Evolutionary conservation across 2,888 invertebrate genomes (phyloP), one percentile per base, ranked within the genome.

Genomic region (Apocheima hispidaria): DNA sequence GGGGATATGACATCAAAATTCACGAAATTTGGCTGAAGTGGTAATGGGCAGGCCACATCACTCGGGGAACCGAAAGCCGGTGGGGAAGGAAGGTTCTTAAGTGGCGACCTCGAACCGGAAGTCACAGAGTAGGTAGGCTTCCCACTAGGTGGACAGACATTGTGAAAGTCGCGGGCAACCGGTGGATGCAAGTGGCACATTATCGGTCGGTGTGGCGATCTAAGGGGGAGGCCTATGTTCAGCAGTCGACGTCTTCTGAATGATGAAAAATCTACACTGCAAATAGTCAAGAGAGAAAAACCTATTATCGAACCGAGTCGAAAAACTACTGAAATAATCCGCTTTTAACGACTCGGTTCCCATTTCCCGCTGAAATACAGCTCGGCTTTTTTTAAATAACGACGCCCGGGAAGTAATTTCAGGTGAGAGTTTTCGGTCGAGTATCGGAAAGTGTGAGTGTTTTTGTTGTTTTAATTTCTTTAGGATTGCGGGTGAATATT

Each of bases 301-400:
- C 40, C 21, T 26, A 40, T 26, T 52, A 43, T 20, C 38, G n/a
- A 54, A 56, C 35, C 44, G 12, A 41, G 30, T 41, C 21, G 69
- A 68, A 73, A 73, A 77, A 79, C 78, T 75, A 78, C 68, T 69
- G 71, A 75, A 77, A 77, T 75, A 77, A 79, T 79, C 77, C 77
- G 71, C 68, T 79, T 78, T 74, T 74, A 74, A 78, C 78, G 72
- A 74, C 71, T 63, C 55, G 16, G 61, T 35, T 55, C 33, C 30
- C 21, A 12, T 48, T 21, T 52, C 55, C 51, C 59, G 48, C 48
- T 71, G 72, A 72, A 77, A 76, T 78, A 72, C 70, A 72, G 69
- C 71, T 60, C 50, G 55, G 44, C 43, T 69, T 68, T 69, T n/a
- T 67, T 66, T 48, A 70, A 68, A 63, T 68, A 55, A 66, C 63